Base-by-base conservation (phyloP, 2,113 vertebrate genomes). In the Atrichornis clamosus region DNA sequence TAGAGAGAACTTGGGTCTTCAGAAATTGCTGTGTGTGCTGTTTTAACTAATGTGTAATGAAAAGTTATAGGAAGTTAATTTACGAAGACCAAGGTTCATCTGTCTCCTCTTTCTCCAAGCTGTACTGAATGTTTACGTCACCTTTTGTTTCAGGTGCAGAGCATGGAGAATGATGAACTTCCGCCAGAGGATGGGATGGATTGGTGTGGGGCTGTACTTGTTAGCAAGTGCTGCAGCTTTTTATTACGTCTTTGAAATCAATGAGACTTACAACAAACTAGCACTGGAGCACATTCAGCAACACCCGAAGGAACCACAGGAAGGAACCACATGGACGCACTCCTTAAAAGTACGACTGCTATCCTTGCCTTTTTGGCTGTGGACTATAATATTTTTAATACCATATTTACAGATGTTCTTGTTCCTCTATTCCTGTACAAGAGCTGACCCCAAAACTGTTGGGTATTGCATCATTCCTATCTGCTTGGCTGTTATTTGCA, bases 131-230 rank as follows among this genome's bases (percentile, higher is more conserved):
- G 8, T 42, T 10, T 49, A 2, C 5, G 13, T 90, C 16, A 7
- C 70, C 15, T 95, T 89, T 64, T 86, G 55, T 92, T 87, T 9
- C 96, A 98, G 98, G 97, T 96, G 93, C 98, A 98, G 98, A 99
- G 99, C 98, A 99, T 99, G 99, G 99, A 99, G 99, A 99, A 99
- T 99, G 99, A 99, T 99, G 99, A 99, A 99, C 98, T 99, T 99
- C 98, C 99, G 99, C 74, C 99, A 99, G 98, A 98, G 99, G 98
- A 99, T 99, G 99, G 99, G 99, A 89, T 99, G 99, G 99, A 98
- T 99, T 92, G 98, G 98, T 68, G 98, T 99, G 97, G 98, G 98
- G 87, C 81, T 99, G 79, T 99, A 99, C 97, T 97, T 99, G 89
- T 92, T 99, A 92, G 97, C 98, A 81, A 99, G 99, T 56, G 96